phyloP scores from a whole-genome alignment of 2,888 invertebrate genomes.

The Desoria tigrina region DNA sequence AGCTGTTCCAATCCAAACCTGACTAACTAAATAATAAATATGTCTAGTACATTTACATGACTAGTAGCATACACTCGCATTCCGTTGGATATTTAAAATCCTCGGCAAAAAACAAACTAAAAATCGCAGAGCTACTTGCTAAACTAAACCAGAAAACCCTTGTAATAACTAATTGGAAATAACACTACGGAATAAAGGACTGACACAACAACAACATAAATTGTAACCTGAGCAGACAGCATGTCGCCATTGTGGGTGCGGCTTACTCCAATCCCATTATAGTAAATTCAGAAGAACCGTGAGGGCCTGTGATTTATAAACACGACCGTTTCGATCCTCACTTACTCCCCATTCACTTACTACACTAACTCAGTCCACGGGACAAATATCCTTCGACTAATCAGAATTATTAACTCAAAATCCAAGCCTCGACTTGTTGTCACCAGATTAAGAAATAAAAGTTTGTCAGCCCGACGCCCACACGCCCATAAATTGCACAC shows the following conservation, averaged over 20 bases:
- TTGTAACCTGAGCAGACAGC: constrained; percentile 38
- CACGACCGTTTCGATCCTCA: no score
- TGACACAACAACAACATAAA: constrained; percentile 11
- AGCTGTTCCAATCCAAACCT: no score
- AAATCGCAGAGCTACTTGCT: no score
- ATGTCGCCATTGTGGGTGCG: constrained; percentile 30
- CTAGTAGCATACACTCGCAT: no score
- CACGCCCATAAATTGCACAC: constrained; percentile 6
- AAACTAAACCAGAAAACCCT: no score
- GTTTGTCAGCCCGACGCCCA: background rate
- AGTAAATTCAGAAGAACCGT: background rate
- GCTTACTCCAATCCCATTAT: background rate
- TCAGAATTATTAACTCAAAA: background rate
- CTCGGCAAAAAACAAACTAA: no score
- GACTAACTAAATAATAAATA: no score
- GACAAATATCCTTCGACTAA: background rate
- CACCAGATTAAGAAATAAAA: constrained; percentile 1
- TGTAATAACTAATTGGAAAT: no score
- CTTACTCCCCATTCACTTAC: background rate
- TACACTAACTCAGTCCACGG: background rate
- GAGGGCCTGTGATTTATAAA: no score
- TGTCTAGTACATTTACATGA: no score
- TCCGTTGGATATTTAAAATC: no score
- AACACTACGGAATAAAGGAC: no score
- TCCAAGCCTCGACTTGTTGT: background rate